Percentiles rank a stretch among this genome's conserved stretches.
These are phyloP conservation scores for Rhodophaea formosa DNA, from an alignment of 2,888 invertebrate species.

Conservation along the genomic window DNA sequence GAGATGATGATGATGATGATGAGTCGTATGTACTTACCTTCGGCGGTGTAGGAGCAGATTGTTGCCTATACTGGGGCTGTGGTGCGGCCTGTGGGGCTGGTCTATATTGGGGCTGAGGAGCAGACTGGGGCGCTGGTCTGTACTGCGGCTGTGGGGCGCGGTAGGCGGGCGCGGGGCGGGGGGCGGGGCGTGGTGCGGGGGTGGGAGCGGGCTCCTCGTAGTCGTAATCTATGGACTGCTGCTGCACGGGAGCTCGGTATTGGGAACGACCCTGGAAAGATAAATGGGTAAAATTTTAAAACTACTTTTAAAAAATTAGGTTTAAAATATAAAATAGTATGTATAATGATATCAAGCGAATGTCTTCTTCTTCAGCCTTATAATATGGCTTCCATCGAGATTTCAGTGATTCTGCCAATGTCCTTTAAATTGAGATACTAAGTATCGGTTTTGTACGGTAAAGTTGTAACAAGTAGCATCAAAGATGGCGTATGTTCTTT, in stretches of 20 bases:
- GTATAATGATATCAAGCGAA: too few species aligned
- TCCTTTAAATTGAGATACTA: too few species aligned
- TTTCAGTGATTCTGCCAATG: too few species aligned
- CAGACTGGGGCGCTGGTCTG: conserved; percentile 37
- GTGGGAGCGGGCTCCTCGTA: conserved; percentile 60
- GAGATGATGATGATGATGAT: too few species aligned
- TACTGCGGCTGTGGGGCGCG: conserved; percentile 38
- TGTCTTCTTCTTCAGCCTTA: too few species aligned
- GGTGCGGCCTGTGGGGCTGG: conserved; percentile 34
- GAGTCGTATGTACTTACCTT: too few species aligned
- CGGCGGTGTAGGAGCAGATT: conserved; percentile 57
- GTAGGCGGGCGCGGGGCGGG: conserved; percentile 45
- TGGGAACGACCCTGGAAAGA: conserved; percentile 50
- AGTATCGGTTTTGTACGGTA: too few species aligned
- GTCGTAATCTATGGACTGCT: conserved; percentile 57
- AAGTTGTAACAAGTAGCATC: too few species aligned
- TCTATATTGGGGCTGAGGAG: conserved; percentile 30
- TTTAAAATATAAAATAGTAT: too few species aligned
- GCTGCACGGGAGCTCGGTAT: conserved; percentile 46
- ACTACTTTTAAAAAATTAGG: too few species aligned
- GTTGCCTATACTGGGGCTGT: conserved; percentile 43
- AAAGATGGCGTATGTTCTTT: too few species aligned
- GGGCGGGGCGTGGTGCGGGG: conserved; percentile 42
- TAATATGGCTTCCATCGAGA: too few species aligned
- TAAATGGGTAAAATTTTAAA: background rate